Evolutionary conservation across 2,888 invertebrate species (phyloP).

Genomic region (Ichneumoninae sp.): DNA sequence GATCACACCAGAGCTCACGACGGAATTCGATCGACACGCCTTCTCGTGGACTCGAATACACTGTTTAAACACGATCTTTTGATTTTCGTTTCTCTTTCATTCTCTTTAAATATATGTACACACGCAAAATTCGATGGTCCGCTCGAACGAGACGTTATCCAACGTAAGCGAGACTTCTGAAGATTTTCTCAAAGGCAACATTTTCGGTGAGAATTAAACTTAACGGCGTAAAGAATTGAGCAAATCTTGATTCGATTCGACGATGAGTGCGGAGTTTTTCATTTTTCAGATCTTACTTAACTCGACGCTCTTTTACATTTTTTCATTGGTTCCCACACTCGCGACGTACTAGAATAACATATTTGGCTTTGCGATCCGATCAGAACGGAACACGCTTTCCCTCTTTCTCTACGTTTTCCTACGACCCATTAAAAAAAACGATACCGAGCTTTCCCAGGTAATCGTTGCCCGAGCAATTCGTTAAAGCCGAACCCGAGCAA

Average conservation of each 20-base stretch:
- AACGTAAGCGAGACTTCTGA: not conserved
- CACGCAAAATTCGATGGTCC: slow-evolving; percentile 8
- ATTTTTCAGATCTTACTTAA: slow-evolving; percentile 26
- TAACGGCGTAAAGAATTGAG: slow-evolving; percentile 64
- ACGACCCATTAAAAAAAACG: slow-evolving; percentile 33
- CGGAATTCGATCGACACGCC: slow-evolving; percentile 27
- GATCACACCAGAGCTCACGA: slow-evolving; percentile 13
- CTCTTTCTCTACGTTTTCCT: slow-evolving; percentile 14
- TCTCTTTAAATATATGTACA: slow-evolving; percentile 57
- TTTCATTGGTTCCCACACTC: slow-evolving; percentile 34
- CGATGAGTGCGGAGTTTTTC: slow-evolving; percentile 20
- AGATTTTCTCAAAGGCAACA: slow-evolving; percentile 32
- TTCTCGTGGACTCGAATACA: slow-evolving; percentile 38
- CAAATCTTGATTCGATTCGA: slow-evolving; percentile 56
- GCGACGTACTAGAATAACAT: slow-evolving; percentile 69
- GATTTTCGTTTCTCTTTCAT: not conserved
- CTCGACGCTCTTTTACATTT: not conserved
- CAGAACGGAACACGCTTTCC: slow-evolving; percentile 65
- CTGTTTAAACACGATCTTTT: slow-evolving; percentile 26
- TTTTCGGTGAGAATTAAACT: slow-evolving; percentile 51
- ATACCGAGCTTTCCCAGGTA: slow-evolving; percentile 61
- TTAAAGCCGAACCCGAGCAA: slow-evolving; percentile 62
- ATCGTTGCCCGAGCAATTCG: slow-evolving; percentile 65
- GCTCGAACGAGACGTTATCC: slow-evolving; percentile 13
- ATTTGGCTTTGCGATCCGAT: slow-evolving; percentile 80